Base-by-base conservation (phyloP, 2,888 invertebrate species). In the Lepetodrilus schrolli region DNA sequence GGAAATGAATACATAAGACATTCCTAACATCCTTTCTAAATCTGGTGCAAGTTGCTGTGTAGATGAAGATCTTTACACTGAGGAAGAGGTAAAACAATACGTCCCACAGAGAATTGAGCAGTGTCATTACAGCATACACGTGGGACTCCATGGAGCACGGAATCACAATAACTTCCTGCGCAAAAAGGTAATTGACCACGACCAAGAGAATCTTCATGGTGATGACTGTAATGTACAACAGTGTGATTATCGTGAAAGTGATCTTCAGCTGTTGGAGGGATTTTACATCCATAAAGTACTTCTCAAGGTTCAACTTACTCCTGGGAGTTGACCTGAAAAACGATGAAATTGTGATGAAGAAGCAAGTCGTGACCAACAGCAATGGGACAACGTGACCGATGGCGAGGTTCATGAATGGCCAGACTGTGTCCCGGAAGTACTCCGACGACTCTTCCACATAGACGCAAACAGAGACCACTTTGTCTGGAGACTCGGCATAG, bases 351-450 rank as follows among this genome's bases (percentile, higher is more conserved):
- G 80, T 51, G 1, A 82, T 69, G 51, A 82, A 78, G 50, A 88
- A 80, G 66, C 81, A 82, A n/a, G 79, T 65, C 17, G 79, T 51
- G 34, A 86, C 80, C 34, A 83, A 74, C 21, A 84, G 70, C 13
- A 84, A 76, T 1, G 90, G 90, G 4, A 87, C 73, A 10, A 86
- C 36, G 49, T 86, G 83, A 43, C 80, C 80, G 7, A 88, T 78
- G 3, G 85, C 50, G 21, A 87, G 80, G 72, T 87, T 83, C 8
- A 89, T 80, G 17, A 82, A 71, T 26, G 89, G 89, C 86, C 87
- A 87, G 43, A 87, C 84, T 49, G 80, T 75, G 23, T 85, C 79
- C 2, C 85, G 78, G 76, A 89, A 88, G 21, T 79, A 74, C 49
- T 82, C 76, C 0, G 86, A 83, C 26, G 84, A 78, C 74, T 84